phyloP scores from a whole-genome alignment of 2,113 vertebrate species.

The Thomomys bottae region DNA sequence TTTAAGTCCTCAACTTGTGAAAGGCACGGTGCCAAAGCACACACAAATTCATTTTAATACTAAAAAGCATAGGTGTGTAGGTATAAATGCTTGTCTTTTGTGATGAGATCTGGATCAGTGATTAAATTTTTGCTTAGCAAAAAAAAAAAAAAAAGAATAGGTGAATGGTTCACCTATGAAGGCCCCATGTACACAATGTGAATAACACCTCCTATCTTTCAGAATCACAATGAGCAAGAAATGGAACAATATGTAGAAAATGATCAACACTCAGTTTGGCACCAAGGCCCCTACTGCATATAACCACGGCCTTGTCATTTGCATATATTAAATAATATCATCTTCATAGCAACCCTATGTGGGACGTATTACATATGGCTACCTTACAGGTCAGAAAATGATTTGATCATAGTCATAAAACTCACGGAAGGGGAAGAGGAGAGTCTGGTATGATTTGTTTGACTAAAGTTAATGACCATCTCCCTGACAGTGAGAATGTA shows the following conservation, averaged over 20 bases:
- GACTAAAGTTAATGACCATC: neutral
- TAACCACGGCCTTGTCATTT: neutral
- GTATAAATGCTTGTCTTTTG: neutral
- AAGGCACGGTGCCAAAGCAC: neutral
- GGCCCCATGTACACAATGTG: neutral
- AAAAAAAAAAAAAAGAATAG: neutral
- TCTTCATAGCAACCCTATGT: neutral
- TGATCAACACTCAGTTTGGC: neutral
- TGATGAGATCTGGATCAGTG: neutral
- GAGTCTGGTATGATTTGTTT: neutral
- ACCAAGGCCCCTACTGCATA: fast-evolving
- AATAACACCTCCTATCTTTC: neutral
- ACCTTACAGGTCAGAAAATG: neutral
- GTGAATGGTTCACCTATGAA: neutral
- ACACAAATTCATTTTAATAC: neutral
- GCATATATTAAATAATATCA: neutral
- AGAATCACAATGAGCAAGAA: neutral
- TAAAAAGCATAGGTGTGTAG: neutral
- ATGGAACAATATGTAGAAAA: fast-evolving
- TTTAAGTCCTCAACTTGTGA: neutral
- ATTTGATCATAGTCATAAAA: neutral
- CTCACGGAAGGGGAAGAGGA: neutral
- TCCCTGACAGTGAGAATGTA: neutral
- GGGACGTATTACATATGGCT: no score
- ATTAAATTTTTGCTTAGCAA: neutral